Base-by-base conservation (phyloP, 2,113 vertebrate genomes). In the Pogona vitticeps region DNA sequence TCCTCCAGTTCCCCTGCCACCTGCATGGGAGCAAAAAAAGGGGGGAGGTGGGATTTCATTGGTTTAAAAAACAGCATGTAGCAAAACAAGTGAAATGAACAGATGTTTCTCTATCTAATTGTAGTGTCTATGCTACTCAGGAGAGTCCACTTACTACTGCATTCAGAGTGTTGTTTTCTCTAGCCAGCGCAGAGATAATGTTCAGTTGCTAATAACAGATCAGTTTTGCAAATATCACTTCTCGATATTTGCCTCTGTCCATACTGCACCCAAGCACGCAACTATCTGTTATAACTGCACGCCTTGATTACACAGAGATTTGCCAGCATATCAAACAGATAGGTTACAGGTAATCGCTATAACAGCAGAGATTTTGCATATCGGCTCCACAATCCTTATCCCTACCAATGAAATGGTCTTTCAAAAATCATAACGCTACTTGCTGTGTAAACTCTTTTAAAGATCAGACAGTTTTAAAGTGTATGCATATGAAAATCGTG, bases 401-500 rank as follows among this genome's bases (percentile, higher is more conserved):
- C 79, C 3, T 88, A 42, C 65, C 88, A 94, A 92, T 82, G 87
- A 42, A 90, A 89, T 36, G 78, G 42, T 89, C 80, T 91, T 90
- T 85, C 3, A 2, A 0, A 86, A 90, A 65, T 46, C 65, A 31
- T 93, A 92, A 90, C 88, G 61, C 91, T 83, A 89, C 82, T 78
- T 89, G 17, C n/a, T 86, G 20, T 75, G 52, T 86, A 92, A 95
- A 90, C 12, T 86, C 81, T 94, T 93, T 88, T 84, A 52, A 91
- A 81, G 82, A 91, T 86, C 70, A 86, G 38, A 80, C 85, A 85
- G 92, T 88, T 91, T 1, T 63, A 86, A 94, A 92, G 72, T 84
- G 82, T 90, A 36, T 90, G 82, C 88, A 89, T 85, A 89, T 93
- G 90, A 94, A 84, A 94, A 91, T 80, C 84, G 80, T 65, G 40